These are phyloP conservation scores for Acanthis flammea DNA, from an alignment of 2,797 vertebrate genomes.

Conservation along the genomic window DNA sequence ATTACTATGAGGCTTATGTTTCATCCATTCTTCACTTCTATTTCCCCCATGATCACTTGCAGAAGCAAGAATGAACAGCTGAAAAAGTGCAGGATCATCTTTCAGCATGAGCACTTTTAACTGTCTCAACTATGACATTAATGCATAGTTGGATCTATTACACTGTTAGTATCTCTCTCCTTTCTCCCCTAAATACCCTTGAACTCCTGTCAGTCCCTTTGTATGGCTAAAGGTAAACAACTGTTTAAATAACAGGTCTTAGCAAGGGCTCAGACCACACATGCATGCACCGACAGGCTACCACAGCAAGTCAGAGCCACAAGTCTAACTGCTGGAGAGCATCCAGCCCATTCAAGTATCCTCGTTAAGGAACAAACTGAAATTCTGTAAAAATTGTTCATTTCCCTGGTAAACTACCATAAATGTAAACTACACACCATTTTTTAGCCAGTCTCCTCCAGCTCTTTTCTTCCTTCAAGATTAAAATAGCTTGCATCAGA, in stretches of 20 bases:
- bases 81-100: slow-evolving; percentile 2
- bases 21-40: not conserved
- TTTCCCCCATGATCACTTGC: not conserved
- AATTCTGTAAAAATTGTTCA: not conserved
- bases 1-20: not conserved
- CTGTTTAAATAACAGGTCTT: not conserved
- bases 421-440: not conserved
- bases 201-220: not conserved
- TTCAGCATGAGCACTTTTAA: slow-evolving; percentile 33
- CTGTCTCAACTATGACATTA: slow-evolving; percentile 13
- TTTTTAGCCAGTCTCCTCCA: not conserved
- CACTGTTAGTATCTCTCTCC: not conserved
- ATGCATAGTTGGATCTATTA: not conserved
- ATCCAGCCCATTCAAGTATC: not conserved
- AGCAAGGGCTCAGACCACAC: not conserved
- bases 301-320: not conserved
- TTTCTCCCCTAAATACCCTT: slow-evolving; percentile 47
- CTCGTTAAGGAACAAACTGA: not conserved
- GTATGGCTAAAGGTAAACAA: not conserved
- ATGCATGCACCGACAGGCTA: not conserved
- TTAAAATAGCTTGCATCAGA: not conserved
- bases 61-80: slow-evolving; percentile 31
- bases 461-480: not conserved
- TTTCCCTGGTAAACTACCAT: not conserved
- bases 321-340: not conserved